Conservation (phyloP, 2,113 vertebrate genomes). For the Dipodomys merriami region DNA sequence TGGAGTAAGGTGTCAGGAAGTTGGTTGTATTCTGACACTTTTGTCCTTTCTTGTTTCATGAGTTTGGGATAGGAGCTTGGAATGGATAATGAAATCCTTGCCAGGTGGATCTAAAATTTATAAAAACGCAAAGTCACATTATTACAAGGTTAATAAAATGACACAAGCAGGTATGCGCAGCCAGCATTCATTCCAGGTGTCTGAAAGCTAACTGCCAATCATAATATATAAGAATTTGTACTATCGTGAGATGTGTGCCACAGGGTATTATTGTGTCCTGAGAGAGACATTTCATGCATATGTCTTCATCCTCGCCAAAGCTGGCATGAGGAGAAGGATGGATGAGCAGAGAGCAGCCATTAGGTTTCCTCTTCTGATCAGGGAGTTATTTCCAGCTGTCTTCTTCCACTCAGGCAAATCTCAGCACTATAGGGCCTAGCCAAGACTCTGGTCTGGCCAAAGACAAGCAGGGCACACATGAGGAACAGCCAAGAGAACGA, state of each 20-base stretch:
- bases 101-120: neutral
- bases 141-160: neutral
- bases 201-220: neutral
- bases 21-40: neutral
- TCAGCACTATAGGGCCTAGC: neutral
- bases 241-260: neutral
- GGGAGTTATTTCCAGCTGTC: neutral
- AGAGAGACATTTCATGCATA: neutral
- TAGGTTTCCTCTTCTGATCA: neutral
- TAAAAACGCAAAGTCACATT: neutral
- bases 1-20: neutral
- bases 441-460: constrained; percentile 2
- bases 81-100: neutral
- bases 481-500: neutral
- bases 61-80: neutral
- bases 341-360: neutral
- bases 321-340: neutral
- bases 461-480: neutral
- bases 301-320: constrained; percentile 7
- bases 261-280: neutral
- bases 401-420: neutral
- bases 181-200: neutral
- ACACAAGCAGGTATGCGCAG: neutral
- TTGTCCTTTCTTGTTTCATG: neutral
- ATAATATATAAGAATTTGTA: neutral